Conservation (phyloP, 2,797 vertebrate genomes). For the Cercopithecus hamlyni region DNA sequence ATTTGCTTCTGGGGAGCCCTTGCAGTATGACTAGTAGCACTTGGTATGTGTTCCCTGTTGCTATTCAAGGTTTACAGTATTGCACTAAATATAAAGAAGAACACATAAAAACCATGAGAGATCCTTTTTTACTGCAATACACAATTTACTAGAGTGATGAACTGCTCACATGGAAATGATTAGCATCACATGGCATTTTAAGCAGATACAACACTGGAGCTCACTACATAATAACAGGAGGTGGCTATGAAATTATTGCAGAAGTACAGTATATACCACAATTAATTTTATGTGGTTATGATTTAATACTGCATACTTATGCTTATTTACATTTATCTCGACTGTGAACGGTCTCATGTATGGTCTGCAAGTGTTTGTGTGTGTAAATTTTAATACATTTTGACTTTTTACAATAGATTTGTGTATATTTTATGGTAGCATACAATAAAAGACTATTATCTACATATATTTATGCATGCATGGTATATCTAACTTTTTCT, state of each 20-base stretch:
- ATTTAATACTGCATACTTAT: not conserved
- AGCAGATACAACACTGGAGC: not conserved
- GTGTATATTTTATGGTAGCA: too few relatives aligned
- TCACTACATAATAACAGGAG: not conserved
- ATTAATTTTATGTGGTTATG: not conserved
- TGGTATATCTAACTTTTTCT: not conserved
- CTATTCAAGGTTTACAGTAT: not conserved
- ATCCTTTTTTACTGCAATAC: not conserved
- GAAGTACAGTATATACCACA: not conserved
- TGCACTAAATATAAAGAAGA: not conserved
- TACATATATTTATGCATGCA: not conserved
- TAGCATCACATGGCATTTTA: not conserved
- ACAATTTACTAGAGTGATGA: not conserved
- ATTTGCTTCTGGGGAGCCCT: too few relatives aligned
- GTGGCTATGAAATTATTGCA: not conserved
- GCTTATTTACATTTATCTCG: not conserved
- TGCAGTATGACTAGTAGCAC: too few relatives aligned
- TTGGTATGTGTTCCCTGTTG: not conserved
- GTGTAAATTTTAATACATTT: too few relatives aligned
- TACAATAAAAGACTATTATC: not conserved
- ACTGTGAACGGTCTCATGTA: not conserved
- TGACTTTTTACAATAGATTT: not conserved
- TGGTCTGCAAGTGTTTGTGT: not conserved
- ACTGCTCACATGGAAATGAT: not conserved
- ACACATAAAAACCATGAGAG: not conserved